These are phyloP conservation scores for Lumbricus terrestris DNA, from an alignment of 2,888 invertebrate species.

Conservation along the genomic window DNA sequence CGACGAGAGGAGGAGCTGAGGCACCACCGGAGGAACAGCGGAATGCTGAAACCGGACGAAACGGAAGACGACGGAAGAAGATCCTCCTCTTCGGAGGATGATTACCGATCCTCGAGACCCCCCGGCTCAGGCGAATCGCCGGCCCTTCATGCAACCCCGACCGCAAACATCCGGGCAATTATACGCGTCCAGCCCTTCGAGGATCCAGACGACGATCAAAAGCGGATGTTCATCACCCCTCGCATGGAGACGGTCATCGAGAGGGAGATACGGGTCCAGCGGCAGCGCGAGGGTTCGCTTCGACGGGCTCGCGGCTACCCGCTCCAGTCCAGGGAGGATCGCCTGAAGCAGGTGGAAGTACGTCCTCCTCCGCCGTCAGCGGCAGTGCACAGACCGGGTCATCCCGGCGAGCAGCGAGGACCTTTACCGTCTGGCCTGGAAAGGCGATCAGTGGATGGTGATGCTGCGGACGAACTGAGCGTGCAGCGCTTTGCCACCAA, in stretches of 20 bases:
- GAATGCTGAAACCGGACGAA: not conserved
- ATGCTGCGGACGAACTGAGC: slow-evolving; percentile 29
- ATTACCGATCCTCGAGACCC: not conserved
- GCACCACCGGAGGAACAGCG: not conserved
- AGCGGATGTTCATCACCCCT: slow-evolving; percentile 26
- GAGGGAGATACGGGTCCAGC: slow-evolving; percentile 62
- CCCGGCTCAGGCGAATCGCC: not conserved
- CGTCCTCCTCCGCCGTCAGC: not conserved
- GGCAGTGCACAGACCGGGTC: not conserved
- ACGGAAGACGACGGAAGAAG: not conserved
- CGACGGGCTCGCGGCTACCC: slow-evolving; percentile 41
- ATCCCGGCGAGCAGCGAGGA: not conserved
- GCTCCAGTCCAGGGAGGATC: not conserved
- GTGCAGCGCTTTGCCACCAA: slow-evolving; percentile 61
- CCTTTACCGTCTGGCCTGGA: not conserved
- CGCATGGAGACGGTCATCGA: slow-evolving; percentile 62
- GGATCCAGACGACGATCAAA: slow-evolving; percentile 22
- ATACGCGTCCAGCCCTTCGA: slow-evolving; percentile 7
- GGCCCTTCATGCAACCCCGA: not conserved
- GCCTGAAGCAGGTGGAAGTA: not conserved
- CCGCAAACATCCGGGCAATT: not conserved
- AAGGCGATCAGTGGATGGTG: slow-evolving; percentile 22
- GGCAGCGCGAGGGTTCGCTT: slow-evolving; percentile 63
- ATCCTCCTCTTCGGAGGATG: not conserved
- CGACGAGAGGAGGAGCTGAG: not conserved